A percentile compares a stretch with the other conserved stretches of the same genome.
These are phyloP conservation scores for Catostylus mosaicus DNA, from an alignment of 30 jellyfish, hydroid and myxozoan genomes.

Conservation along the genomic window DNA sequence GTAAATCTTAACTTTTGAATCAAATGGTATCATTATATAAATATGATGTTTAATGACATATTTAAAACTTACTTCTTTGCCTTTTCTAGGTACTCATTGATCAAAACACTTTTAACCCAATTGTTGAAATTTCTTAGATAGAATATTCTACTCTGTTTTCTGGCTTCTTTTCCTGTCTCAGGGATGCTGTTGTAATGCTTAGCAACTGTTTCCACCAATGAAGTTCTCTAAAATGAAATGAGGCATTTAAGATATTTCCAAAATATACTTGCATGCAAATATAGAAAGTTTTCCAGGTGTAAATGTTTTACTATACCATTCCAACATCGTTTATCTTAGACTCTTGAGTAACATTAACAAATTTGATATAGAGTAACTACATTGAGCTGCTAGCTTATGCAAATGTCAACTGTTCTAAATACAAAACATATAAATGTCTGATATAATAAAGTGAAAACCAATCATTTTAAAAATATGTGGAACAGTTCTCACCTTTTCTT, in stretches of 20 bases:
- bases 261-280: neutral
- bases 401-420: no score
- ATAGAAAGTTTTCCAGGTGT: neutral
- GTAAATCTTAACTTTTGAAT: neutral
- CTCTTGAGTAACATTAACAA: no score
- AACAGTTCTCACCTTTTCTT: slow-evolving; percentile 7
- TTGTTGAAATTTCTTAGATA: slow-evolving; percentile 89
- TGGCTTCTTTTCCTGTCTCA: slow-evolving; percentile 82
- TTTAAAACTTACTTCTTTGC: slow-evolving; percentile 89
- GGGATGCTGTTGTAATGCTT: slow-evolving; percentile 97
- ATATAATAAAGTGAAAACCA: no score
- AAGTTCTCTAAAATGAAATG: slow-evolving; percentile 25
- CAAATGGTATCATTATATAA: neutral
- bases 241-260: neutral
- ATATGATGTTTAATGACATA: no score
- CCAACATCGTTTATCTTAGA: neutral
- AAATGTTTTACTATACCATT: neutral
- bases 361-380: no score
- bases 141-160: slow-evolving; percentile 92
- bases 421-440: no score
- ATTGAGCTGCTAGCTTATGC: no score
- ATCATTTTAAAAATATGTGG: neutral
- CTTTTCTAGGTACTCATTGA: slow-evolving; percentile 88
- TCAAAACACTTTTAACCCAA: slow-evolving; percentile 97
- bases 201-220: slow-evolving; percentile 87